These are phyloP conservation scores for Orbicella faveolata DNA, from an alignment of 64 coral and sea anemone genomes.

Conservation along the genomic window DNA sequence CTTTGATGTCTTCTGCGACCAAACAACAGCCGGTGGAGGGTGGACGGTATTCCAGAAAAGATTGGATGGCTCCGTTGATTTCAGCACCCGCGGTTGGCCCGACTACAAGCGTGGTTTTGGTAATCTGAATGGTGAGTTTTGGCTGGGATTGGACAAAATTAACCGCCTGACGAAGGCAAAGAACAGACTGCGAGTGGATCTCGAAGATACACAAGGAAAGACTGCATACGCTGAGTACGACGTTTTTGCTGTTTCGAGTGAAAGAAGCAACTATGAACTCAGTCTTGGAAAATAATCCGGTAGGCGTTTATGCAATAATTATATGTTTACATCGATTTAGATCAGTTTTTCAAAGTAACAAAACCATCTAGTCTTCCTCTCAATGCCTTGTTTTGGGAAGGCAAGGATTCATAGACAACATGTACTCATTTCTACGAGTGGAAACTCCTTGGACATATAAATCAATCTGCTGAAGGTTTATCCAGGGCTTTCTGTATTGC, in stretches of 20 bases:
- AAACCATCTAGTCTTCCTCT: no score
- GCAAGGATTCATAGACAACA: no score
- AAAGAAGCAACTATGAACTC: neutral
- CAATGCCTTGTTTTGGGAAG: no score
- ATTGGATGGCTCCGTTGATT: constrained; percentile 47
- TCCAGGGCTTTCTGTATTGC: no score
- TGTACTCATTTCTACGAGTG: no score
- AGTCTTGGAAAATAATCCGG: neutral
- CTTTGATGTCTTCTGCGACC: constrained; percentile 50
- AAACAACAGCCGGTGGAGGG: constrained; percentile 18
- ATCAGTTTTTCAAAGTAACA: no score
- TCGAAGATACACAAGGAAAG: constrained; percentile 13
- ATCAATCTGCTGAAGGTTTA: no score
- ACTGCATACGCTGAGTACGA: constrained; percentile 29
- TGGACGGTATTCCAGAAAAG: constrained; percentile 59
- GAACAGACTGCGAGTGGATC: constrained; percentile 47
- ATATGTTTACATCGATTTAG: no score
- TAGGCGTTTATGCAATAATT: neutral
- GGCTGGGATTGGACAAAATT: constrained; percentile 51
- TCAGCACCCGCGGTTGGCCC: constrained; percentile 17
- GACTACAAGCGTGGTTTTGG: constrained; percentile 53
- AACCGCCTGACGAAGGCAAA: constrained; percentile 22
- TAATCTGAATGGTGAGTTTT: constrained; percentile 29
- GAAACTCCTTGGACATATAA: no score
- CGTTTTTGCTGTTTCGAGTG: constrained; percentile 24